phyloP scores from a whole-genome alignment of 2,888 invertebrate species.

The Epinotia ramella region DNA sequence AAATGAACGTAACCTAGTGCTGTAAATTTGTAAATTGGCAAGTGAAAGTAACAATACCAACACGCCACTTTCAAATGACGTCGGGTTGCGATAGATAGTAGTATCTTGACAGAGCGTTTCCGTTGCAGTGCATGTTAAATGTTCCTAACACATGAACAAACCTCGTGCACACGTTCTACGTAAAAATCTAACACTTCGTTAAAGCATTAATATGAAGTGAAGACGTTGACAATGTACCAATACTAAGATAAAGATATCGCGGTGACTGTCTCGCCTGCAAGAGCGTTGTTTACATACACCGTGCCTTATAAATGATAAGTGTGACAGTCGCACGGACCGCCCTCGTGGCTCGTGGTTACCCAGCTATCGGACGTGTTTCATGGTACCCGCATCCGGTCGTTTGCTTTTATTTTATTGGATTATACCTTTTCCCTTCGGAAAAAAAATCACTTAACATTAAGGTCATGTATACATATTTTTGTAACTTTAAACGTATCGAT shows the following conservation, averaged over 20 bases:
- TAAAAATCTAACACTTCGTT: background rate
- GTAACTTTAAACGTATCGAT: too few relatives aligned
- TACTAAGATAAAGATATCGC: conserved; percentile 9
- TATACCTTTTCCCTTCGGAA: conserved; percentile 11
- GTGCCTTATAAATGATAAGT: conserved; percentile 60
- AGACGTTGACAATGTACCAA: background rate
- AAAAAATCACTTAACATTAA: too few relatives aligned
- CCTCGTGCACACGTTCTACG: background rate
- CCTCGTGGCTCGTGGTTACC: conserved; percentile 54
- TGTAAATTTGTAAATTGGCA: conserved; percentile 47
- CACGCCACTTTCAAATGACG: conserved; percentile 39
- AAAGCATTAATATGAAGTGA: background rate
- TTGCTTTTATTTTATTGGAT: conserved; percentile 26
- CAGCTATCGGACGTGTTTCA: conserved; percentile 58
- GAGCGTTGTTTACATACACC: conserved; percentile 59
- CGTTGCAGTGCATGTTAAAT: conserved; percentile 10
- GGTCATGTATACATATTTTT: too few relatives aligned
- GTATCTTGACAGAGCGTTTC: conserved; percentile 37
- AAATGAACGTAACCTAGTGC: conserved; percentile 43
- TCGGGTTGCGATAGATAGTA: conserved; percentile 16
- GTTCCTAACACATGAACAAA: background rate
- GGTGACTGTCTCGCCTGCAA: conserved; percentile 35
- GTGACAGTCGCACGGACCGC: conserved; percentile 58
- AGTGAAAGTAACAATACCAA: conserved; percentile 61
- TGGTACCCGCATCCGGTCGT: conserved; percentile 56